Base-by-base conservation (phyloP, 1,140 invertebrate genomes). In the Drosophila pallidifrons region DNA sequence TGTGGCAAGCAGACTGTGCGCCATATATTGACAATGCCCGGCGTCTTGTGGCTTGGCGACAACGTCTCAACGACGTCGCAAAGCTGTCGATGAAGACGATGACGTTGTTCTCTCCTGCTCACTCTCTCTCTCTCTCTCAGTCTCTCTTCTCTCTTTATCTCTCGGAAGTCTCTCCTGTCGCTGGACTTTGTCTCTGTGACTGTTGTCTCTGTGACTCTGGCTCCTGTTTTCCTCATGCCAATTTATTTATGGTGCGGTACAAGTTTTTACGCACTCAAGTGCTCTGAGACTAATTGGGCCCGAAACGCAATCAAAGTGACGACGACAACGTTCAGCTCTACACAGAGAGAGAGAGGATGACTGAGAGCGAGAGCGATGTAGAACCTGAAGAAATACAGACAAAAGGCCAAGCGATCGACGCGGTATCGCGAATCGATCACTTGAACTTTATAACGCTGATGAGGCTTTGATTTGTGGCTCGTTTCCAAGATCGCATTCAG, bases 221-320 rank as follows among this genome's bases (percentile, higher is more conserved):
- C 82, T 87, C 83, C 85, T 81, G 85, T 88, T 78, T 90, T 81
- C 78, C 85, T 89, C 86, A 68, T 85, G 85, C 86, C 87, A 88
- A 81, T 91, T 91, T 91, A 91, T 91, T 91, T 91, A 91, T 91
- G 87, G 87, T 91, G 88, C 88, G 83, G 82, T 91, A 91, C 87
- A 91, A 91, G 82, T 91, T 91, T 91, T 91, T 91, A 91, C 87
- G 87, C 87, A 91, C 82, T 91, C 87, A 89, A 89, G 87, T 87
- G 87, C 82, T 91, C 83, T 91, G 88, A 91, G 87, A 91, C 87
- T 91, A 91, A 91, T 91, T 91, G 87, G 87, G 87, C 88, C 88
- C 83, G 88, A 91, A 91, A 89, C 85, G 85, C 85, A 89, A 89
- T 89, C 85, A 89, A 89, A 89, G 86, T 89, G 85, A 89, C 85